phyloP scores from a whole-genome alignment of 2,113 vertebrate genomes.

The Plestiodon gilberti region DNA sequence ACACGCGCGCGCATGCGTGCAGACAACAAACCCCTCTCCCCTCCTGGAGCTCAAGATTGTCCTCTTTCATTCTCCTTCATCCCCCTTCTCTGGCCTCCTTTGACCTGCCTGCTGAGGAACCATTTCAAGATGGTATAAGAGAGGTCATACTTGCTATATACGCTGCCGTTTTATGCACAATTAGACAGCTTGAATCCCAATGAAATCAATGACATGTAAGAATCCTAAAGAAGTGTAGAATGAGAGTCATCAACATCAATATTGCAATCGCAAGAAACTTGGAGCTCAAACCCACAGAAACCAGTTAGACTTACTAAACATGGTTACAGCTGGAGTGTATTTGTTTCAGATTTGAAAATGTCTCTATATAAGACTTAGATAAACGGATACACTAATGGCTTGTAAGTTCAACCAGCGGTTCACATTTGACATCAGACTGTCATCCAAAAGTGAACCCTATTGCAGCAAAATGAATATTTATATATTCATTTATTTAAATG shows the following conservation, averaged over 20 bases:
- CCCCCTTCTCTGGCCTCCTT: too few relatives aligned
- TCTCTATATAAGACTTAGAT: not conserved
- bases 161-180: not conserved
- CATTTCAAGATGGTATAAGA: not conserved
- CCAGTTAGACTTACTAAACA: not conserved
- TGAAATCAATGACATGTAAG: not conserved
- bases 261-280: not conserved
- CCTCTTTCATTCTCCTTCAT: too few relatives aligned
- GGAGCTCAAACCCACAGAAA: not conserved
- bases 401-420: not conserved
- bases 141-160: not conserved
- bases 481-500: too few relatives aligned
- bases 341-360: not conserved
- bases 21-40: too few relatives aligned
- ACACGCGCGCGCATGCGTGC: too few relatives aligned
- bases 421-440: not conserved
- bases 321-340: not conserved
- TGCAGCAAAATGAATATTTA: too few relatives aligned
- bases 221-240: not conserved
- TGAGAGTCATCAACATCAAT: not conserved
- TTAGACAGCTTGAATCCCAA: not conserved
- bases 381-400: conserved; percentile 16
- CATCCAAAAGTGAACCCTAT: too few relatives aligned
- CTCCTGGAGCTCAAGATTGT: too few relatives aligned
- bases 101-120: too few relatives aligned